Conservation (phyloP, 2,113 vertebrate genomes). For the Cynoglossus semilaevis region DNA sequence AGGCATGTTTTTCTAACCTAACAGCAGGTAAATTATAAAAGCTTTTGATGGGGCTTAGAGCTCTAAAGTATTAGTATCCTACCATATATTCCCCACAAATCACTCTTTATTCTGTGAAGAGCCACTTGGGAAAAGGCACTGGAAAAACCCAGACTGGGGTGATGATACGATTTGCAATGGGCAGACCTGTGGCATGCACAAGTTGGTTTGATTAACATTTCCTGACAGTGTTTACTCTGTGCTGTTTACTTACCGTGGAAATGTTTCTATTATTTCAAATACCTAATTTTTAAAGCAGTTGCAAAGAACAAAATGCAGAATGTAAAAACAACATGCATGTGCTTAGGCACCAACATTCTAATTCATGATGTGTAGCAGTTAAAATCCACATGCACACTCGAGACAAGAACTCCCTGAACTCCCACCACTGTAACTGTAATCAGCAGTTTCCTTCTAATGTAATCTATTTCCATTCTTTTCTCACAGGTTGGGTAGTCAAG, state of each 20-base stretch:
- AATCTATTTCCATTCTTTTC: constrained; percentile 59
- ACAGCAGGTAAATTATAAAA: constrained; percentile 30
- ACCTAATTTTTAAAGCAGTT: background rate
- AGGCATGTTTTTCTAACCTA: constrained; percentile 24
- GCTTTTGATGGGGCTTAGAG: constrained; percentile 23
- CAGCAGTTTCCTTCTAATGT: constrained; percentile 71
- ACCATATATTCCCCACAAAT: constrained; percentile 33
- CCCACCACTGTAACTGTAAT: constrained; percentile 69
- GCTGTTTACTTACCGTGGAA: constrained; percentile 26
- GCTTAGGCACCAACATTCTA: background rate
- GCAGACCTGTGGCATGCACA: constrained; percentile 40
- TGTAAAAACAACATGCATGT: constrained; percentile 26
- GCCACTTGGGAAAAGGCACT: constrained; percentile 7
- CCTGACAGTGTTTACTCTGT: constrained; percentile 54
- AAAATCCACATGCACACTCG: constrained; percentile 2
- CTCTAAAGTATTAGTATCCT: constrained; percentile 20
- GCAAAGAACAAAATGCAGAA: background rate
- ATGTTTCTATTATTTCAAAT: constrained; percentile 25
- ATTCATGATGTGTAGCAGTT: constrained; percentile 14
- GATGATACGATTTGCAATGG: constrained; percentile 31
- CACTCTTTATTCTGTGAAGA: constrained; percentile 27
- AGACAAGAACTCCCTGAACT: constrained; percentile 32
- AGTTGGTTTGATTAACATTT: constrained; percentile 34
- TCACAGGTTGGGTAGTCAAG: constrained; percentile 52
- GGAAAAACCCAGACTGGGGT: constrained; percentile 13